Conservation (phyloP, 1,140 invertebrate species). For the Tetragnatha versicolor region DNA sequence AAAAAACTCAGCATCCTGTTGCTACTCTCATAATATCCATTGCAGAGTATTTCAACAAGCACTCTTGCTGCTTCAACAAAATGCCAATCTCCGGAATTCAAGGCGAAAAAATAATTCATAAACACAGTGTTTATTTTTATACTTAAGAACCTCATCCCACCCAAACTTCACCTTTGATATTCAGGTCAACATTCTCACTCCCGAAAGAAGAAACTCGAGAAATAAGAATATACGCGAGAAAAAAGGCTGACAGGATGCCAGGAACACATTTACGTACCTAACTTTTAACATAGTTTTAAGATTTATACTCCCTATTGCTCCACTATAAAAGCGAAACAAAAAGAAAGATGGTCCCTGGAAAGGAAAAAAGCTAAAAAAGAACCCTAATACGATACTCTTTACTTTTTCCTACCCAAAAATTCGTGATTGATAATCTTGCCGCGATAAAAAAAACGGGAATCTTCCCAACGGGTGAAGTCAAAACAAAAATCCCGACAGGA, state of each 20-base stretch:
- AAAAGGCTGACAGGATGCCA: constrained; percentile 34
- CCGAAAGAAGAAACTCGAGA: constrained; percentile 5
- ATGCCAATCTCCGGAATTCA: too few relatives aligned
- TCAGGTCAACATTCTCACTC: constrained; percentile 4
- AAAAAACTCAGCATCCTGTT: too few relatives aligned
- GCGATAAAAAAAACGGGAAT: background rate
- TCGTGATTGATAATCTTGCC: constrained; percentile 38
- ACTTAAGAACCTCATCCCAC: too few relatives aligned
- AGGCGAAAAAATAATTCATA: too few relatives aligned
- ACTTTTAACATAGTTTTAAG: constrained; percentile 3
- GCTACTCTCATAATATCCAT: too few relatives aligned
- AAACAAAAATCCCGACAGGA: too few relatives aligned
- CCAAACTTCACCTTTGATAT: constrained; percentile 47
- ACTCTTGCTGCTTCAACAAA: too few relatives aligned
- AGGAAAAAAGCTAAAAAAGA: too few relatives aligned
- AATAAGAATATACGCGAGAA: background rate
- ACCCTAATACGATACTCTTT: constrained; percentile 27
- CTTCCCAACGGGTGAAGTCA: background rate
- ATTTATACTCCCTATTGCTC: background rate
- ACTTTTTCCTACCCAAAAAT: constrained; percentile 16
- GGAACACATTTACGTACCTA: constrained; percentile 26
- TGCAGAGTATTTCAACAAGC: too few relatives aligned
- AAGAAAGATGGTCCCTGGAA: background rate
- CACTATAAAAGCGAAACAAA: background rate
- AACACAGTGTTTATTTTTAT: too few relatives aligned